Evolutionary conservation across 2,797 vertebrate genomes (phyloP).

Genomic region (Enteromius unitaeniatus): DNA sequence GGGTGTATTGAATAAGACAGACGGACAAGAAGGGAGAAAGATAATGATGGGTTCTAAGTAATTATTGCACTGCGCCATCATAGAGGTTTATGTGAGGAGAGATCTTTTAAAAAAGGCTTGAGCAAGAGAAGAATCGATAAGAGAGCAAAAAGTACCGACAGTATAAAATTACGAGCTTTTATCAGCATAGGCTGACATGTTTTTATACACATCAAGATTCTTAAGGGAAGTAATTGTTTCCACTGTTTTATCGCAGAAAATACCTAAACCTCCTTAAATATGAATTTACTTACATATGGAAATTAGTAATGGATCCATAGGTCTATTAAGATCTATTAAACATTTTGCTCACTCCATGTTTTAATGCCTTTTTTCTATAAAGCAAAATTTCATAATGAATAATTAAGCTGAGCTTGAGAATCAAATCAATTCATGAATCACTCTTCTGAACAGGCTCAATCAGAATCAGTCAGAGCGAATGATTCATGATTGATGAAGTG

Average conservation of each 20-base stretch:
- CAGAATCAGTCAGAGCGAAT: not conserved
- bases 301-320: not conserved
- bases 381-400: not conserved
- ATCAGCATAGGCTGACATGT: constrained; percentile 16
- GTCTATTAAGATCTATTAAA: not conserved
- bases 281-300: not conserved
- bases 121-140: constrained; percentile 47
- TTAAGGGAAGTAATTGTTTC: constrained; percentile 7
- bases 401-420: not conserved
- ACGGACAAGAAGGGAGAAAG: constrained; percentile 9
- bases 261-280: not conserved
- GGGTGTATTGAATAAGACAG: constrained; percentile 21
- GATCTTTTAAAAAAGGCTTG: constrained; percentile 41
- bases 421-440: not conserved
- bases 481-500: not conserved
- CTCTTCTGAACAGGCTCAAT: not conserved
- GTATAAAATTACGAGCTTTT: constrained; percentile 9
- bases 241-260: constrained; percentile 3
- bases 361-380: not conserved
- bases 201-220: constrained; percentile 27
- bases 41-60: constrained; percentile 28
- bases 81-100: constrained; percentile 45
- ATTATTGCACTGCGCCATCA: constrained; percentile 32
- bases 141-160: constrained; percentile 31
- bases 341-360: not conserved